Evolutionary conservation across 2,113 vertebrate genomes (phyloP).

Genomic region (Montifringilla adamsi): DNA sequence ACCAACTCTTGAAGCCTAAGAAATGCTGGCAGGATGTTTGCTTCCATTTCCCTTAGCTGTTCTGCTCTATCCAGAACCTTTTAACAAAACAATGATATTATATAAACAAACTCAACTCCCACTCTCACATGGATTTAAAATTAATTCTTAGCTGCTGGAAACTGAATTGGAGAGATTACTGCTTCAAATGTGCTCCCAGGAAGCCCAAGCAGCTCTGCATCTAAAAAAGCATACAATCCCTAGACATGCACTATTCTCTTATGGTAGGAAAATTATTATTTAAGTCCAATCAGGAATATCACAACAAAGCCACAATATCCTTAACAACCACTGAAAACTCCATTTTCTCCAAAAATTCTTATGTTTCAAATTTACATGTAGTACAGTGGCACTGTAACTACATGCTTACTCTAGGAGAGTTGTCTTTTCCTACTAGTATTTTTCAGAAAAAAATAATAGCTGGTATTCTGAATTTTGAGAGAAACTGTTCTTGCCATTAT

Average conservation of each 20-base stretch:
- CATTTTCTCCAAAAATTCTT: background rate
- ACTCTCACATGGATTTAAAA: background rate
- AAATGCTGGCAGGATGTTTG: slow-evolving; percentile 89
- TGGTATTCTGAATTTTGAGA: background rate
- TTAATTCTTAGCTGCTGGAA: background rate
- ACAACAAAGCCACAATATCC: background rate
- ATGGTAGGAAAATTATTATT: background rate
- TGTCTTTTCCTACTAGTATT: background rate
- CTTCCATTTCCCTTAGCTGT: slow-evolving; percentile 87
- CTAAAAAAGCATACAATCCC: background rate
- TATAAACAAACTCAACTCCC: background rate
- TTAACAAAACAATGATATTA: background rate
- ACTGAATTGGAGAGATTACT: background rate
- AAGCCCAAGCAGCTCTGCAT: background rate
- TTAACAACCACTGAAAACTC: background rate
- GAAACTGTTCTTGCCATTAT: background rate
- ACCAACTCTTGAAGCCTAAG: slow-evolving; percentile 95
- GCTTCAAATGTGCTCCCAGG: background rate
- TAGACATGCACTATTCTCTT: background rate
- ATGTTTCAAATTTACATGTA: background rate
- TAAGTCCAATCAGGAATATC: background rate
- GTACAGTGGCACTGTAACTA: background rate
- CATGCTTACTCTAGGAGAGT: background rate
- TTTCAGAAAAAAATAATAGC: background rate
- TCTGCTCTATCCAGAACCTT: slow-evolving; percentile 95